These are phyloP conservation scores for Drosophila lacteicornis DNA, from an alignment of 1,140 invertebrate species.

Conservation along the genomic window DNA sequence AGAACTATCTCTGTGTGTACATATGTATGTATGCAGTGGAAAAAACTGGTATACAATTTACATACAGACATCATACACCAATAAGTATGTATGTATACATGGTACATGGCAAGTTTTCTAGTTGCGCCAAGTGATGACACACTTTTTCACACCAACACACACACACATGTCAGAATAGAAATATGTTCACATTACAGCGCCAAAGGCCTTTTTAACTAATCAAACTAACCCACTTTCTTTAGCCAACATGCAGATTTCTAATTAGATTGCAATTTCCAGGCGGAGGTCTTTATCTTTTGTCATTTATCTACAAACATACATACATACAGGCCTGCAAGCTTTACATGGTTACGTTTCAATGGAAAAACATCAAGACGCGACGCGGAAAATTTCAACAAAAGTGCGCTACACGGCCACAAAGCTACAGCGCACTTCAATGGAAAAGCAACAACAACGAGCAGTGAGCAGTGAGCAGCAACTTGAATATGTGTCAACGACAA, in stretches of 20 bases:
- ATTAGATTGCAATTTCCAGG: conserved; percentile 65
- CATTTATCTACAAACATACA: conserved; percentile 62
- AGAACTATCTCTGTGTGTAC: conserved; percentile 23
- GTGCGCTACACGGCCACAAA: conserved; percentile 53
- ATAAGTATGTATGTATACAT: conserved; percentile 21
- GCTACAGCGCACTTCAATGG: conserved; percentile 56
- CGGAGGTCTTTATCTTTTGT: conserved; percentile 55
- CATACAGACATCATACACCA: conserved; percentile 7
- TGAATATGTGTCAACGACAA: conserved; percentile 82
- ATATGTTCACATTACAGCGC: conserved; percentile 19
- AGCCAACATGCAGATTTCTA: conserved; percentile 65
- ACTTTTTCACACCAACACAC: conserved; percentile 47
- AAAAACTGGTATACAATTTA: conserved; percentile 27
- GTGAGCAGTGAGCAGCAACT: conserved; percentile 62
- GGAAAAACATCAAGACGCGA: conserved; percentile 65
- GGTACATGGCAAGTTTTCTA: conserved; percentile 70
- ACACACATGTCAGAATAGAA: conserved; percentile 9
- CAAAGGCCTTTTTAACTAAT: conserved; percentile 48
- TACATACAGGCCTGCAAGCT: conserved; percentile 22
- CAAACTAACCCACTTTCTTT: conserved; percentile 72
- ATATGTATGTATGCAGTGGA: conserved; percentile 19
- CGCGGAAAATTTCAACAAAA: conserved; percentile 73
- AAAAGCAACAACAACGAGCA: conserved; percentile 49
- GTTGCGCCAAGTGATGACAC: conserved; percentile 75
- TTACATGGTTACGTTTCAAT: conserved; percentile 63